phyloP scores from a whole-genome alignment of 1,140 invertebrate species.

The Neelides sp. region DNA sequence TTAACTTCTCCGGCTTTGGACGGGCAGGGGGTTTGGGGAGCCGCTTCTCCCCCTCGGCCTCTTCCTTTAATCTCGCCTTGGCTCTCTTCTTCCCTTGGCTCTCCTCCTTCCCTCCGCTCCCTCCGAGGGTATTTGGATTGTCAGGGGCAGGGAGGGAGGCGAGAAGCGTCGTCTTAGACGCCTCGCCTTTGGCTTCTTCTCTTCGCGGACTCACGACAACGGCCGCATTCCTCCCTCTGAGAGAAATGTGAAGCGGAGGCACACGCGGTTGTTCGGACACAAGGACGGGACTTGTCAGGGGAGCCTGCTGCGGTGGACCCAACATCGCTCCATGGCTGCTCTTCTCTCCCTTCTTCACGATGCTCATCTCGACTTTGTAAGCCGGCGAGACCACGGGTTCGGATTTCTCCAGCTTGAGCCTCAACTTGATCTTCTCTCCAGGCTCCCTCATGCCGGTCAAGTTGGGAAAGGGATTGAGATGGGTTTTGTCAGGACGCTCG shows the following conservation, averaged over 20 bases:
- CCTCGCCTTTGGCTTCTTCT: constrained; percentile 37
- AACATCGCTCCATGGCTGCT: constrained; percentile 20
- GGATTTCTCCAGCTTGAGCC: constrained; percentile 66
- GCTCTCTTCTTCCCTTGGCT: too few species aligned
- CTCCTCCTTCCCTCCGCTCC: too few species aligned
- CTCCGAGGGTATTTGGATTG: background rate
- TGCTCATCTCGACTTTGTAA: constrained; percentile 68
- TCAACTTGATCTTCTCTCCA: constrained; percentile 67
- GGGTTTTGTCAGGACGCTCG: background rate
- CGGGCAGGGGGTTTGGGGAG: too few species aligned
- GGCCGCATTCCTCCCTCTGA: constrained; percentile 70
- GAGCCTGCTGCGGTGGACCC: background rate
- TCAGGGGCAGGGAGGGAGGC: background rate
- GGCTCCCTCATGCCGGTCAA: constrained; percentile 33
- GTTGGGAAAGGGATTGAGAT: background rate
- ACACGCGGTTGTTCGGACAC: constrained; percentile 56
- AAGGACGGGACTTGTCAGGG: background rate
- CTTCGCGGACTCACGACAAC: constrained; percentile 70
- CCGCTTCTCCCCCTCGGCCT: too few species aligned
- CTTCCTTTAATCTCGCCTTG: too few species aligned
- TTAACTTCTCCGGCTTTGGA: too few species aligned
- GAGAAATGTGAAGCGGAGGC: constrained; percentile 74
- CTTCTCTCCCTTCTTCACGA: constrained; percentile 45
- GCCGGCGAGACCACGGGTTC: constrained; percentile 60
- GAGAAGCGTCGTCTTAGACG: too few species aligned